Evolutionary conservation across 1,140 invertebrate genomes (phyloP), one percentile per base, ranked within the genome.

Genomic region (Marisa cornuarietis): DNA sequence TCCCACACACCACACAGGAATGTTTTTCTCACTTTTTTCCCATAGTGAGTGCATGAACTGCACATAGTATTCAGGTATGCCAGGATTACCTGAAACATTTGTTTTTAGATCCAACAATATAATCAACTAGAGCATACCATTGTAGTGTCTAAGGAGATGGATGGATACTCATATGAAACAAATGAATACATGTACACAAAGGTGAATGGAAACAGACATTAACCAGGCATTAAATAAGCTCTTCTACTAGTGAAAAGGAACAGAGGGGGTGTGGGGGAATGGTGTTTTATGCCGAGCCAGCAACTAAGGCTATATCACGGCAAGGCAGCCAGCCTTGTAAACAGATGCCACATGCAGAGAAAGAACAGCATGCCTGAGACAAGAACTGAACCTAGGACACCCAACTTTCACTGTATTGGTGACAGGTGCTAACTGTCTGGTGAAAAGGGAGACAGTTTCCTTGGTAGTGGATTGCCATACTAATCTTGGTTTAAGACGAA

Each of bases 1-100:
- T 78, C 94, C 94, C 81, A 95, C 83, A 49, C 94, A 92, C 95
- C 95, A 95, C 9, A 96, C 93, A 58, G 95, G 94, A 73, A 93
- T 91, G 74, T 93, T 90, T 22, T 88, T 84, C 10, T 92, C 83
- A 76, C 88, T 90, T 84, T 92, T 91, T 63, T 91, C 84, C 85
- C 95, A 93, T 3, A 96, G 72, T 1, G 91, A 87, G 80, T 92
- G 90, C 78, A 94, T 92, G 86, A 96, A 96, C 85, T 92, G 91
- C 52, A 93, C 92, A 86, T 97, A 96, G 88, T 94, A 96, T 69
- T 93, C 92, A 14, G 94, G 93, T 26, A 95, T 81, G 26, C 94
- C 94, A 66, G 95, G 95, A 90, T 96, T 95, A 31, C 95, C 95
- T 85, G 82, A 81, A 78, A 78, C 61, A 18, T 58, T 11, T 18